Evolutionary conservation across 2,113 vertebrate species (phyloP).

Genomic region (Haemorhous mexicanus): DNA sequence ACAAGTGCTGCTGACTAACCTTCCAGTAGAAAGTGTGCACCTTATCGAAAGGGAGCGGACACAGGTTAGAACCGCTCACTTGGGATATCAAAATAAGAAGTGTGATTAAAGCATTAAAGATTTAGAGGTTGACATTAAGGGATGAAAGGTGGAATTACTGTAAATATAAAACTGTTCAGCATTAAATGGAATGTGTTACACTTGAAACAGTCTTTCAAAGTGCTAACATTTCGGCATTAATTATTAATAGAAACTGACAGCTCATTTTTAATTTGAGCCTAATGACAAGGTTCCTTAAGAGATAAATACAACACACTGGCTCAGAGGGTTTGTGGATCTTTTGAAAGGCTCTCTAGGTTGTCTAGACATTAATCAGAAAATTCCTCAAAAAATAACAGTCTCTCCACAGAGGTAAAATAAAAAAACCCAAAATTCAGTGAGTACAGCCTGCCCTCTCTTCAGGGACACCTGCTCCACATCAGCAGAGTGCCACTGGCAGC

Average conservation of each 20-base stretch:
- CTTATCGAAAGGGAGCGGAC: conserved; percentile 59
- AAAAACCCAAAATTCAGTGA: not conserved
- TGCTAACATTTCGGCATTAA: conserved; percentile 74
- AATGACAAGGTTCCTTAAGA: conserved; percentile 73
- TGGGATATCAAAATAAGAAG: conserved; percentile 71
- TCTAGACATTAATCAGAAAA: conserved; percentile 3
- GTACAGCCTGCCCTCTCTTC: not conserved
- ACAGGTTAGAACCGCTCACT: conserved; percentile 58
- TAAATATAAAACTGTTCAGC: conserved; percentile 77
- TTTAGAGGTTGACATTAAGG: conserved; percentile 74
- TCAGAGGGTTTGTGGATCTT: conserved; percentile 9
- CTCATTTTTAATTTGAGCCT: conserved; percentile 74
- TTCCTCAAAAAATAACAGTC: not conserved
- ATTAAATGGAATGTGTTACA: conserved; percentile 74
- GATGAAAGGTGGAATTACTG: conserved; percentile 79
- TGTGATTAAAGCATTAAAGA: conserved; percentile 80
- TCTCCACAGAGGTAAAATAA: not conserved
- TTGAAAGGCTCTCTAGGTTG: conserved; percentile 19
- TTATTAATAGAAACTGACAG: conserved; percentile 78
- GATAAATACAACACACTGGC: conserved; percentile 63
- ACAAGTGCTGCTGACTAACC: conserved; percentile 71
- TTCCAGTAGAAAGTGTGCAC: conserved; percentile 59
- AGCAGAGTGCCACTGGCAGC: not conserved
- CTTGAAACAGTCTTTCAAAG: conserved; percentile 73
- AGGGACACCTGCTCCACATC: not conserved